Percentiles rank a stretch among this genome's conserved stretches.
Conservation (phyloP, 2,113 vertebrate genomes). For the Ictalurus punctatus region DNA sequence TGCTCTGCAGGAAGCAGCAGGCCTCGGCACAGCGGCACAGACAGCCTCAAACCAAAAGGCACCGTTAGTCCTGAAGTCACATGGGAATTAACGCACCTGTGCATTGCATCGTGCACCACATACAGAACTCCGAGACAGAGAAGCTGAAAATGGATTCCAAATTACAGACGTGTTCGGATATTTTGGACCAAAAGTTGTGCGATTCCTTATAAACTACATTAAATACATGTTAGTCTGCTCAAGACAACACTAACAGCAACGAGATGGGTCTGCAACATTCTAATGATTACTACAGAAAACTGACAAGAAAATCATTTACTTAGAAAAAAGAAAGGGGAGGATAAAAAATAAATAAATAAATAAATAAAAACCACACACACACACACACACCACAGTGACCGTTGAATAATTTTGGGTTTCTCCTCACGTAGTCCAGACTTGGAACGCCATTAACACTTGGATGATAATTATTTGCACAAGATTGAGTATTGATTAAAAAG, state of each 20-base stretch:
- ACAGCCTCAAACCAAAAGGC: slow-evolving; percentile 3
- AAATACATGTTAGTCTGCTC: neutral
- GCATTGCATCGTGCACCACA: neutral
- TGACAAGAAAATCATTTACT: neutral
- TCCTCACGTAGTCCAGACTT: slow-evolving; percentile 62
- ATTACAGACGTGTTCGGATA: neutral
- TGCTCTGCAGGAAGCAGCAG: slow-evolving; percentile 43
- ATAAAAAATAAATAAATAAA: no score
- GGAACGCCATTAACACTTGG: slow-evolving; percentile 59
- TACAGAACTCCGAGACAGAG: neutral
- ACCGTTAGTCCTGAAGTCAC: slow-evolving; percentile 2
- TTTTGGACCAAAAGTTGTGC: neutral
- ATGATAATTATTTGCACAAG: slow-evolving; percentile 59
- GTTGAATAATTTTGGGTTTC: slow-evolving; percentile 27
- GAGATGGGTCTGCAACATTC: neutral
- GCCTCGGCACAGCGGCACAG: slow-evolving; percentile 21
- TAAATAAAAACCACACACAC: no score
- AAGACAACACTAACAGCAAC: neutral
- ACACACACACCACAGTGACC: neutral
- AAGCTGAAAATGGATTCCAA: neutral
- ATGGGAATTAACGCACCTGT: neutral
- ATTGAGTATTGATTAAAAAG: no score
- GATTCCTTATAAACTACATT: neutral
- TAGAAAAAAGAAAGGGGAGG: neutral
- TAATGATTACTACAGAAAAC: neutral